Percentiles rank a stretch among this genome's conserved stretches.
phyloP scores from a whole-genome alignment of 2,113 vertebrate species.

The Eulacestoma nigropectus region DNA sequence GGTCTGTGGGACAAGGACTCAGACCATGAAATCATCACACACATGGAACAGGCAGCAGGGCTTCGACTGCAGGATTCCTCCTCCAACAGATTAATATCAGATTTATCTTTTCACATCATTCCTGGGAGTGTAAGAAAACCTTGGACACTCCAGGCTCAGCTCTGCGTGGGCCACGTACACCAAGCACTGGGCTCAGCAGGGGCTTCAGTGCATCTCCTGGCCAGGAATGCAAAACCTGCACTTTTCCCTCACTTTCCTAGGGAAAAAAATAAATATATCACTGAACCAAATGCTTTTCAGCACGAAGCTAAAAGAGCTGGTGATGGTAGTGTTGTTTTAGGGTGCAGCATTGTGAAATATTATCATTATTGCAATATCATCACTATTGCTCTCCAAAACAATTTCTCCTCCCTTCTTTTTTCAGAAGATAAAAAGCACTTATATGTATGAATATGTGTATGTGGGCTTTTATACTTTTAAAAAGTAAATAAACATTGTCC shows the following conservation, averaged over 20 bases:
- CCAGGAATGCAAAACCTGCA: slow-evolving; percentile 19
- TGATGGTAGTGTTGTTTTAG: neutral
- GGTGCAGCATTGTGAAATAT: neutral
- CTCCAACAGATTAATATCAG: neutral
- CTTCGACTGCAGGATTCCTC: neutral
- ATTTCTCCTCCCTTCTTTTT: neutral
- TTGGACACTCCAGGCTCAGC: neutral
- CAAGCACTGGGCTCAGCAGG: neutral
- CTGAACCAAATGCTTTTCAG: slow-evolving; percentile 2
- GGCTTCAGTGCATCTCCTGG: neutral
- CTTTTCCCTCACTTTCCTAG: slow-evolving; percentile 8
- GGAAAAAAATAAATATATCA: neutral
- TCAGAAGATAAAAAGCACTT: neutral
- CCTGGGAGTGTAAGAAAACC: neutral
- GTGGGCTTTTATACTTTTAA: neutral
- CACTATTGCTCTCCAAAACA: neutral
- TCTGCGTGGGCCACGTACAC: neutral
- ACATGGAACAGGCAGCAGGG: neutral
- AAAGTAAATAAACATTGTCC: neutral
- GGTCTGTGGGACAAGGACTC: neutral
- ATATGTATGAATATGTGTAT: neutral
- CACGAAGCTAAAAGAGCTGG: neutral
- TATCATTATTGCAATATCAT: neutral
- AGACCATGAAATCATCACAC: neutral
- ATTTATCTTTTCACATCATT: neutral